A percentile compares a stretch with the other conserved stretches of the same genome.
Evolutionary conservation across 2,888 invertebrate species (phyloP).

Genomic region (Ennomos fuscantarius): DNA sequence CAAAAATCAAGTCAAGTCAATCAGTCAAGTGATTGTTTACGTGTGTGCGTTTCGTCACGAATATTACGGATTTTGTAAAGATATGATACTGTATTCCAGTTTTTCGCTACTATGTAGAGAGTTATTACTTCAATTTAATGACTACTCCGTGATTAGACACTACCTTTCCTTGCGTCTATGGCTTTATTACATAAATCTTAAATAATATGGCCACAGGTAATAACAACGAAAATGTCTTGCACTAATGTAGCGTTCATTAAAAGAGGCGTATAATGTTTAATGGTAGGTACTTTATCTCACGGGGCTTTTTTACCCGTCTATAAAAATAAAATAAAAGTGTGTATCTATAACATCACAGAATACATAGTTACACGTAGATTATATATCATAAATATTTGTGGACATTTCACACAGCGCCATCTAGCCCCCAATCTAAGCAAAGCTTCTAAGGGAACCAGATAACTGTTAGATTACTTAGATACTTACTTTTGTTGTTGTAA

Average conservation of each 20-base stretch:
- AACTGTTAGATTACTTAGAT: too few relatives aligned
- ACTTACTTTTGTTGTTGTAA: too few relatives aligned
- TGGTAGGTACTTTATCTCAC: conserved; percentile 38
- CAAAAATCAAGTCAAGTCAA: too few relatives aligned
- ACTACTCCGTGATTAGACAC: conserved; percentile 77
- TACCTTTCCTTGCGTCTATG: conserved; percentile 65
- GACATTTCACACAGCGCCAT: too few relatives aligned
- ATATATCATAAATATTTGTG: too few relatives aligned
- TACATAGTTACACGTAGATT: too few relatives aligned
- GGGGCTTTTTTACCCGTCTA: conserved; percentile 24
- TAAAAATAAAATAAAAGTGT: background rate
- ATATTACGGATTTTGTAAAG: conserved; percentile 1
- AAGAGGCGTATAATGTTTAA: conserved; percentile 54
- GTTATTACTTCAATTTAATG: conserved; percentile 81
- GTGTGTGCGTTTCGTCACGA: too few relatives aligned
- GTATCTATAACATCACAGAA: too few relatives aligned
- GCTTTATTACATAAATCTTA: conserved; percentile 77
- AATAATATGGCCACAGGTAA: conserved; percentile 49
- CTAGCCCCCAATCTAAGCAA: too few relatives aligned
- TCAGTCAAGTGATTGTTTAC: background rate
- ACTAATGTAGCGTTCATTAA: conserved; percentile 61
- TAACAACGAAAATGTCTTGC: conserved; percentile 62
- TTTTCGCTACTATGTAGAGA: conserved; percentile 73
- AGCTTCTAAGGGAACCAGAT: too few relatives aligned
- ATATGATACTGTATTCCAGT: conserved; percentile 14